Percentiles rank a stretch among this genome's conserved stretches.
These are phyloP conservation scores for Myopa testacea DNA, from an alignment of 2,888 invertebrate species.

Conservation along the genomic window DNA sequence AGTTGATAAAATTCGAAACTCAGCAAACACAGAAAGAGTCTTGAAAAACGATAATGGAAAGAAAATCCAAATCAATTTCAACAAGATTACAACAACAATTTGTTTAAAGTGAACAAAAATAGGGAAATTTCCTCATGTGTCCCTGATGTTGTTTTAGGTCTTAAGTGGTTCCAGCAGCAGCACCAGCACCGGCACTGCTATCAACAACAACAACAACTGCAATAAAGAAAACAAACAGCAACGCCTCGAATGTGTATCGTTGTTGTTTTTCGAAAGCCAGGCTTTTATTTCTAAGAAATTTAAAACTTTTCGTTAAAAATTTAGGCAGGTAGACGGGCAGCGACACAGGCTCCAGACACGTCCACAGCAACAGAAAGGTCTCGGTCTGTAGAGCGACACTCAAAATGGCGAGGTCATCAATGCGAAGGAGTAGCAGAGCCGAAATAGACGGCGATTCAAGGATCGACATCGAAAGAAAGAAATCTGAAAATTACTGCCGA, in stretches of 20 bases:
- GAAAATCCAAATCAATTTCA: conserved; percentile 29
- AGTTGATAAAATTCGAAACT: conserved; percentile 28
- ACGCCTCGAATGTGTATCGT: neutral
- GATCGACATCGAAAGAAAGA: conserved; percentile 14
- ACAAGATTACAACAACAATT: conserved; percentile 5
- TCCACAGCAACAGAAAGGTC: neutral
- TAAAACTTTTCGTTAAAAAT: conserved; percentile 60
- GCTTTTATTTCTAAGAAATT: conserved; percentile 68
- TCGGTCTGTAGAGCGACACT: neutral
- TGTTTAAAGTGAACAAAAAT: conserved; percentile 28
- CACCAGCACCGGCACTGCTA: neutral
- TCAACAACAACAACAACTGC: neutral
- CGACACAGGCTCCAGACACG: neutral
- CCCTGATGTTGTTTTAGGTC: neutral
- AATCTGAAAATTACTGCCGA: neutral
- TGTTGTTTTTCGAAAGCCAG: conserved; percentile 39
- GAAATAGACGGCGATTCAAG: conserved; percentile 12
- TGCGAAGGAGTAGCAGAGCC: conserved; percentile 15
- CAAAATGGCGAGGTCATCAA: conserved; percentile 7
- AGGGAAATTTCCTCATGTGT: conserved; percentile 14
- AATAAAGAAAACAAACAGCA: conserved; percentile 10
- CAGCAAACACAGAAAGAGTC: conserved; percentile 21
- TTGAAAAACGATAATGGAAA: neutral
- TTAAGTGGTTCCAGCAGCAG: conserved; percentile 12
- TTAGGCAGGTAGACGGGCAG: conserved; percentile 4